Percentiles rank a stretch among this genome's conserved stretches.
Evolutionary conservation across 2,797 vertebrate species (phyloP).

Genomic region (Catamblyrhynchus diadema): DNA sequence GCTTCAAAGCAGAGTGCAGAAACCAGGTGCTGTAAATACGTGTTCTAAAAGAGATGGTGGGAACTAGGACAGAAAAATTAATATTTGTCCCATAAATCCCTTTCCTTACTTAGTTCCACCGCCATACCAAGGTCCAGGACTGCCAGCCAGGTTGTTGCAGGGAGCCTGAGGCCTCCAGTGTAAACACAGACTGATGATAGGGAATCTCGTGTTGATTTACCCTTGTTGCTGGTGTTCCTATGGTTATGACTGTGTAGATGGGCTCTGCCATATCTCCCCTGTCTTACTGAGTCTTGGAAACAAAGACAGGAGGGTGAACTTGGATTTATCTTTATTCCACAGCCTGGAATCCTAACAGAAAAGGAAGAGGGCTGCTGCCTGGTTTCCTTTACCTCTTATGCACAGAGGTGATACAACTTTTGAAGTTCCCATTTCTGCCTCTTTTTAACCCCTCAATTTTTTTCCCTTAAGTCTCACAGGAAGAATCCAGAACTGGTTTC

Average conservation of each 20-base stretch:
- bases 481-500: neutral
- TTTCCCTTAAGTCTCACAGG: neutral
- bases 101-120: neutral
- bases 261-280: slow-evolving; percentile 28
- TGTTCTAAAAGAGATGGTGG: neutral
- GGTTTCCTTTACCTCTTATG: slow-evolving; percentile 4
- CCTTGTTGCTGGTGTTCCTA: slow-evolving; percentile 46
- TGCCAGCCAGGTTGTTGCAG: neutral
- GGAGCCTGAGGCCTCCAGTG: neutral
- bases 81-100: neutral
- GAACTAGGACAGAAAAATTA: neutral
- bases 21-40: accelerated
- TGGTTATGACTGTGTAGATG: slow-evolving; percentile 13
- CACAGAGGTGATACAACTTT: neutral
- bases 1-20: neutral
- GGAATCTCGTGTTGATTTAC: neutral
- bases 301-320: neutral
- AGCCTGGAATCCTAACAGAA: slow-evolving; percentile 18
- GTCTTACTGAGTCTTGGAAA: slow-evolving; percentile 3
- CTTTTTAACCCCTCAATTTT: neutral
- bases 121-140: neutral
- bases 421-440: neutral
- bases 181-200: neutral
- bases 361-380: neutral
- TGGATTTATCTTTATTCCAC: slow-evolving; percentile 22